phyloP scores from a whole-genome alignment of 2,113 vertebrate species.

The Marcusenius ussheri region DNA sequence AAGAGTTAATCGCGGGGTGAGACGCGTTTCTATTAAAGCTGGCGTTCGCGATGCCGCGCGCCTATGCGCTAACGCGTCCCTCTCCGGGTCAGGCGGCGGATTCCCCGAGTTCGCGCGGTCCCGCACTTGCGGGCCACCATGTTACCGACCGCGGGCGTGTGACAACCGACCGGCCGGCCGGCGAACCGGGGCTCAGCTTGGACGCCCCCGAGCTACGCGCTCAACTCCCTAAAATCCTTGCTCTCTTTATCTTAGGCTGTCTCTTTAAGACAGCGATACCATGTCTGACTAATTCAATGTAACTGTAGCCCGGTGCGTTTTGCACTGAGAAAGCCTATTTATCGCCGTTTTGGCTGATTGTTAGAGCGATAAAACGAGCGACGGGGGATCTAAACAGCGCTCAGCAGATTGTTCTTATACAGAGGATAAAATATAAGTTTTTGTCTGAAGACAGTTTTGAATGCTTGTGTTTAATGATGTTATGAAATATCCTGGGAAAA shows the following conservation, averaged over 20 bases:
- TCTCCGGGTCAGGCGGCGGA: background rate
- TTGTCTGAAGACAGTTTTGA: background rate
- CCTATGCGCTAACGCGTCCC: background rate
- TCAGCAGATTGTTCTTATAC: background rate
- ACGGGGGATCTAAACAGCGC: background rate
- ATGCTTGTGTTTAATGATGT: conserved; percentile 44
- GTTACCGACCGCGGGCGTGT: background rate
- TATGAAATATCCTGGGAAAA: conserved; percentile 31
- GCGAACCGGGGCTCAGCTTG: background rate
- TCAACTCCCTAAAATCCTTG: background rate
- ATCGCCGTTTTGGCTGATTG: conserved; percentile 28
- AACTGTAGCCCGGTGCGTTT: conserved; percentile 42
- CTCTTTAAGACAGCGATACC: conserved; percentile 60
- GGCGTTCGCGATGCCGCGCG: background rate
- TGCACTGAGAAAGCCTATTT: conserved; percentile 45
- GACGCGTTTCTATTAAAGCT: background rate
- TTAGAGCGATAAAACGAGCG: conserved; percentile 4
- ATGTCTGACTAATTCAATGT: conserved; percentile 60
- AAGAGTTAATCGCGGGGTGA: background rate
- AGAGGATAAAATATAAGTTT: conserved; percentile 16
- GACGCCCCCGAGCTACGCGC: background rate
- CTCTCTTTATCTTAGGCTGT: conserved; percentile 35
- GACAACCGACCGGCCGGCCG: background rate
- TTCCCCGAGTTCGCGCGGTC: background rate
- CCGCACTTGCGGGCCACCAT: background rate